Evolutionary conservation across 2,888 invertebrate species (phyloP), one percentile per base, ranked within the genome.

Genomic region (Diaperis boleti): DNA sequence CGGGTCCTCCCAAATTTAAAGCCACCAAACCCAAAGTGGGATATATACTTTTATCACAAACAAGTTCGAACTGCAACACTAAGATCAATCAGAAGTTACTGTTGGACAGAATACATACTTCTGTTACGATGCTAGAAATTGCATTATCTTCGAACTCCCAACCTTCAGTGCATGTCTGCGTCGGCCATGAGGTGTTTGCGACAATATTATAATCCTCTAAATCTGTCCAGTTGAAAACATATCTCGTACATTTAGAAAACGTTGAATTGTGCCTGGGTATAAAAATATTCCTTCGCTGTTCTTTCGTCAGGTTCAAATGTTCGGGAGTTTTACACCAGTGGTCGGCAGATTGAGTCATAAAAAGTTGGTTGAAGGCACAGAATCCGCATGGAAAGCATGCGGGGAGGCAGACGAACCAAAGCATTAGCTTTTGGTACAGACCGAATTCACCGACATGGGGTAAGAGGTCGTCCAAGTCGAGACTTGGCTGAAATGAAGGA

Each of bases 311-410:
- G 75, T 87, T 85, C 2, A 71, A 62, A 59, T 94, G 81, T 69
- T 89, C 88, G 0, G 92, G 91, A 15, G 92, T 86, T 64, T 81
- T 84, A 77, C 95, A 96, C 93, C 95, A 95, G 82, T 95, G 91
- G 37, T 90, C 88, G 0, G 95, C 95, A 26, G 89, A 88, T 73
- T 94, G 91, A 2, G 94, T 88, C 92, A 96, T 94, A 82, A 96
- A 96, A 29, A 96, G 85, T 82, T 95, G 95, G 83, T 94, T 95
- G 82, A 96, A 95, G 2, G 95, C 95, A 80, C 94, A 92, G 82
- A 94, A 95, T 20, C 94, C 95, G 75, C 95, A 94, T 0, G 95
- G 94, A 71, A 96, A 87, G 75, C 95, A 94, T 1, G 95, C 94
- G 10, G 95, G 93, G 65, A 95, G 83, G 74, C 95, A 94, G 61